These are phyloP conservation scores for Spatula versicolor DNA, from an alignment of 2,797 vertebrate genomes.

Conservation along the genomic window DNA sequence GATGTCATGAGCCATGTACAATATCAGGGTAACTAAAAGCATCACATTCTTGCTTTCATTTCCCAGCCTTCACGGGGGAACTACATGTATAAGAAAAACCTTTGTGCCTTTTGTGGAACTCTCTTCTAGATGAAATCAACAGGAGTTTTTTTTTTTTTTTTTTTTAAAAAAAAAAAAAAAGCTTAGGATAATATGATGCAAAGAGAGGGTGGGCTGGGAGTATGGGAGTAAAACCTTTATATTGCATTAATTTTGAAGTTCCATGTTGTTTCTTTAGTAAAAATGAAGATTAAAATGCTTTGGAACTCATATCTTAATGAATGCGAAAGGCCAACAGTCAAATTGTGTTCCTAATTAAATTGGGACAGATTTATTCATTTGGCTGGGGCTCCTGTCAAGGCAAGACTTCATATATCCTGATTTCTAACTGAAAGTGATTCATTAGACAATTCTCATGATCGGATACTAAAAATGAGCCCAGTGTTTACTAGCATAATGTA, in stretches of 20 bases:
- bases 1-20: neutral
- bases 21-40: neutral
- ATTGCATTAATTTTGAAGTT: neutral
- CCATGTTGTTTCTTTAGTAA: neutral
- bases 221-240: neutral
- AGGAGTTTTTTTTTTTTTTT: rapidly evolving
- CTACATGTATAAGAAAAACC: neutral
- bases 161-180: too few relatives aligned
- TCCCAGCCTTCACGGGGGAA: neutral
- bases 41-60: neutral
- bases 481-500: neutral
- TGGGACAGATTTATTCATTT: neutral
- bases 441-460: neutral
- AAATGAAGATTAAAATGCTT: neutral
- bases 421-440: neutral
- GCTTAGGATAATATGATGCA: neutral
- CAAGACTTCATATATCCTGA: neutral
- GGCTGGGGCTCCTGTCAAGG: neutral
- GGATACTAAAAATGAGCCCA: neutral
- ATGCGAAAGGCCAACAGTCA: neutral
- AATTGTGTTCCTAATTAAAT: neutral
- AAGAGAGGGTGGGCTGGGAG: neutral
- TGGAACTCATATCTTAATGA: neutral
- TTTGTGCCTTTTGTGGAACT: neutral
- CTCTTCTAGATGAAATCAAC: neutral